phyloP scores from a whole-genome alignment of 2,797 vertebrate species.

The Darevskia mixta region DNA sequence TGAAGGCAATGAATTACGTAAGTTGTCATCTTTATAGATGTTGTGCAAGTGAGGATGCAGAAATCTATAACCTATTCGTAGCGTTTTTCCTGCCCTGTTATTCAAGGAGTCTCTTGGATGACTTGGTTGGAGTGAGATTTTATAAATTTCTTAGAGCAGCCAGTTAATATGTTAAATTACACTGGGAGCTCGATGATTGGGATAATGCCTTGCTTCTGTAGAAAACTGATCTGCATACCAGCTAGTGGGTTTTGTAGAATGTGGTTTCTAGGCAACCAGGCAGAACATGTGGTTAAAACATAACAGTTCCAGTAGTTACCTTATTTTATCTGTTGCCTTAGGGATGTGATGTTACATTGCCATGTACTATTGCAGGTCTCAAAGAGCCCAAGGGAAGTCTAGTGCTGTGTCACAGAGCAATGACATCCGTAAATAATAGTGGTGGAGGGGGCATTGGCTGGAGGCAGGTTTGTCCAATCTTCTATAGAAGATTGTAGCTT shows the following conservation, averaged over 20 bases:
- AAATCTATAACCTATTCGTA: background rate
- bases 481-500: conserved; percentile 40
- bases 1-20: conserved; percentile 90
- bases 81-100: background rate
- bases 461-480: conserved; percentile 28
- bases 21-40: conserved; percentile 74
- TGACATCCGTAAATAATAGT: background rate
- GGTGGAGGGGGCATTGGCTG: background rate
- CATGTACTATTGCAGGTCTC: background rate
- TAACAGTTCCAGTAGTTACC: background rate
- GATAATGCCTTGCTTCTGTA: background rate
- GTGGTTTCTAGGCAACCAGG: conserved; percentile 25
- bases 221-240: rapidly evolving
- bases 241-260: background rate
- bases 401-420: background rate
- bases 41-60: background rate
- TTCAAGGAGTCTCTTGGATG: rapidly evolving
- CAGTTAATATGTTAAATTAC: background rate
- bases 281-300: conserved; percentile 13
- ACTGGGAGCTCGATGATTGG: background rate
- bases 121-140: background rate
- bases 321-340: conserved; percentile 5
- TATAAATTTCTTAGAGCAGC: background rate
- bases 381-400: background rate
- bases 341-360: conserved; percentile 17